Percentiles rank a stretch among this genome's conserved stretches.
Evolutionary conservation across 2,797 vertebrate species (phyloP).

Genomic region (Emys orbicularis): DNA sequence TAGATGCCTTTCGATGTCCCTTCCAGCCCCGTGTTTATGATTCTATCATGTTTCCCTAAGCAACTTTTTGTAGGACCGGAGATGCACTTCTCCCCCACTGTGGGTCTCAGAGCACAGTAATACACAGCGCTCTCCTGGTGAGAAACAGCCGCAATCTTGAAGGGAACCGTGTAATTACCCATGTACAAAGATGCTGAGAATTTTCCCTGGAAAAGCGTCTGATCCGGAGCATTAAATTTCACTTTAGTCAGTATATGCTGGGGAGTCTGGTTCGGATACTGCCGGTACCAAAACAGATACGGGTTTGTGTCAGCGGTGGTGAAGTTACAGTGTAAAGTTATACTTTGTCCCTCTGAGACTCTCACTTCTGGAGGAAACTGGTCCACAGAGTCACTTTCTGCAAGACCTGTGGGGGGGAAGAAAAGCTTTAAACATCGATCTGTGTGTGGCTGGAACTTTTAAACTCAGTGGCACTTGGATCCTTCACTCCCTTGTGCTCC

Average conservation of each 20-base stretch:
- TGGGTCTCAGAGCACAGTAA: not conserved
- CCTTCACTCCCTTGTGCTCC: too few species aligned
- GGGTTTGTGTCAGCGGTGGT: not conserved
- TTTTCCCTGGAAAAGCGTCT: not conserved
- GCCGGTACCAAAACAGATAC: slow-evolving; percentile 8
- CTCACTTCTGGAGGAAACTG: not conserved
- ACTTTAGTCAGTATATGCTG: not conserved
- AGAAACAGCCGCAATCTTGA: not conserved
- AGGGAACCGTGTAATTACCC: not conserved
- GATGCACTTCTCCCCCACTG: not conserved
- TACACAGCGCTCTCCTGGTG: not conserved
- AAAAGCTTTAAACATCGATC: not conserved
- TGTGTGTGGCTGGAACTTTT: too few species aligned
- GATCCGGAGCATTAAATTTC: not conserved
- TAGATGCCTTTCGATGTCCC: too few species aligned
- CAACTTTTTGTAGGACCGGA: not conserved
- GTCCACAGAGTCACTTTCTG: not conserved
- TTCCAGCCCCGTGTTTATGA: not conserved
- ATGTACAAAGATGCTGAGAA: not conserved
- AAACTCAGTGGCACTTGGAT: too few species aligned
- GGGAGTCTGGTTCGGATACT: not conserved
- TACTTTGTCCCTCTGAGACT: not conserved
- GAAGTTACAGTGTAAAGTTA: not conserved
- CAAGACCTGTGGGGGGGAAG: not conserved
- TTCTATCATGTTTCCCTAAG: rapidly evolving